Percentiles rank a stretch among this genome's conserved stretches.
Conservation (phyloP, 2,113 vertebrate genomes). For the Hemicordylus capensis region DNA sequence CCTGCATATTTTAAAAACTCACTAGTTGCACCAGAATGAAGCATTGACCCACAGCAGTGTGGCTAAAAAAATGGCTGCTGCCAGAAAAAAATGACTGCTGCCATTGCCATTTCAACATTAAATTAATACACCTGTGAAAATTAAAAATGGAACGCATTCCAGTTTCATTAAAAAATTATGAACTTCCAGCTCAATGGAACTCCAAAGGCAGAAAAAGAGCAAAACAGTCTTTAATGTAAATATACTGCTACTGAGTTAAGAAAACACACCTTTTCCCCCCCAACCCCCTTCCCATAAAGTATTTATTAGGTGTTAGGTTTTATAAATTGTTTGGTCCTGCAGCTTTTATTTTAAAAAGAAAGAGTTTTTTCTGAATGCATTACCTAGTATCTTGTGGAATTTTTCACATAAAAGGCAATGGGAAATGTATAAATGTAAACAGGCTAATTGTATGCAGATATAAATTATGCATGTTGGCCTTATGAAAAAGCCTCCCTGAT, state of each 20-base stretch:
- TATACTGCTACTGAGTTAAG: slow-evolving; percentile 66
- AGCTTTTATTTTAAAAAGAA: slow-evolving; percentile 64
- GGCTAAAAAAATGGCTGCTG: too few species aligned
- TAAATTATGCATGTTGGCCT: slow-evolving; percentile 86
- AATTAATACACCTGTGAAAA: slow-evolving; percentile 26
- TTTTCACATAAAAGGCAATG: slow-evolving; percentile 81
- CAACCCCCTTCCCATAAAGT: slow-evolving; percentile 74
- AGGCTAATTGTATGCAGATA: slow-evolving; percentile 87
- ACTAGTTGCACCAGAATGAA: too few species aligned
- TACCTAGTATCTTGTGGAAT: slow-evolving; percentile 77
- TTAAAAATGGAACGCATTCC: slow-evolving; percentile 35
- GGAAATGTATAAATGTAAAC: slow-evolving; percentile 84
- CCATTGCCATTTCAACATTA: background rate
- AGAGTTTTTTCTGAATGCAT: slow-evolving; percentile 78
- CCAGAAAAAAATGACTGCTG: background rate
- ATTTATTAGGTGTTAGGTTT: slow-evolving; percentile 81
- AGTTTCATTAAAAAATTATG: slow-evolving; percentile 48
- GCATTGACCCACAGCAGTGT: too few species aligned
- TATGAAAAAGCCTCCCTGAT: slow-evolving; percentile 82
- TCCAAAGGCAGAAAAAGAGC: slow-evolving; percentile 45
- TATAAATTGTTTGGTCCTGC: slow-evolving; percentile 77
- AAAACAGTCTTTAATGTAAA: slow-evolving; percentile 65
- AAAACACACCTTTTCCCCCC: slow-evolving; percentile 54
- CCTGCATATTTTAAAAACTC: too few species aligned
- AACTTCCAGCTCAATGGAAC: slow-evolving; percentile 29